These are phyloP conservation scores for Oceanites oceanicus DNA, from an alignment of 2,113 vertebrate species.

Conservation along the genomic window DNA sequence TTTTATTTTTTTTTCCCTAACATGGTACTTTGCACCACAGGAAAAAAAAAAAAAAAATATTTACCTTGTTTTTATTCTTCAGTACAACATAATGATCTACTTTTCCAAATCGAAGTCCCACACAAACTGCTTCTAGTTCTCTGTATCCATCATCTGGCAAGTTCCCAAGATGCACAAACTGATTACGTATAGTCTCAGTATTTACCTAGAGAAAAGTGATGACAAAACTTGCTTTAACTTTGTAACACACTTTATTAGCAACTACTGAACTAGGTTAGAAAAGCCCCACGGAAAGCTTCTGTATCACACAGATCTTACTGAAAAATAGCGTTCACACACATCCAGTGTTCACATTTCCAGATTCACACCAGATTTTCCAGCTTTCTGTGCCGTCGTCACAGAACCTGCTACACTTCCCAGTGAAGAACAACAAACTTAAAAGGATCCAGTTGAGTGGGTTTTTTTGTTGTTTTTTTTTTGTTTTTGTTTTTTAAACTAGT, in stretches of 20 bases:
- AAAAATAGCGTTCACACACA: not conserved
- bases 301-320: rapidly evolving
- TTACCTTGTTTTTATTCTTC: constrained; percentile 77
- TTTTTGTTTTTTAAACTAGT: not conserved
- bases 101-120: constrained; percentile 77
- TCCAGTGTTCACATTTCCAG: not conserved
- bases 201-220: constrained; percentile 3
- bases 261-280: not conserved
- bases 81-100: constrained; percentile 74
- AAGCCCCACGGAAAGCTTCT: not conserved
- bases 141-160: constrained; percentile 71
- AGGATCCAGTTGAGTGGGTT: not conserved
- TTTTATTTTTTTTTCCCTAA: too few species aligned
- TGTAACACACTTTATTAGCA: not conserved
- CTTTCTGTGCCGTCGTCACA: too few species aligned
- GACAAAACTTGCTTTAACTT: not conserved
- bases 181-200: constrained; percentile 29
- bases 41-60: too few species aligned
- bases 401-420: not conserved
- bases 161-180: constrained; percentile 74
- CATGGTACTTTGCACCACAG: not conserved
- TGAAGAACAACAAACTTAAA: not conserved
- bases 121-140: constrained; percentile 71
- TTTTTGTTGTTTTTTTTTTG: not conserved
- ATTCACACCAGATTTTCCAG: not conserved